A percentile compares a stretch with the other conserved stretches of the same genome.
Evolutionary conservation across 2,797 vertebrate species (phyloP).

Genomic region (Catamblyrhynchus diadema): DNA sequence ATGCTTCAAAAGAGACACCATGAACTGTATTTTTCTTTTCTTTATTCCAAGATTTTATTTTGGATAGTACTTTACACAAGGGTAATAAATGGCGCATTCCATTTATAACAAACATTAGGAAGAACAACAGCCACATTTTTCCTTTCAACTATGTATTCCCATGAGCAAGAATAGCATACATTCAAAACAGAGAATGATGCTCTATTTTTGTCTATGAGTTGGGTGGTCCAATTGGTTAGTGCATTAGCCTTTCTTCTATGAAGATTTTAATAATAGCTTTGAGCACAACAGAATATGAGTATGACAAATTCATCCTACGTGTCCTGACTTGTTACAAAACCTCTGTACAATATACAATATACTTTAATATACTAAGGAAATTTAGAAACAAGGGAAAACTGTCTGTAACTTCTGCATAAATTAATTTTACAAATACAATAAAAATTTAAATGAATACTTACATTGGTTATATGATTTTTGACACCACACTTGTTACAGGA

Average conservation of each 20-base stretch:
- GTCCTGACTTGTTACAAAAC: background rate
- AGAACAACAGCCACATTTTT: background rate
- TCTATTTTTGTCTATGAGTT: background rate
- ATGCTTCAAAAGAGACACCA: background rate
- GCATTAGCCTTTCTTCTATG: background rate
- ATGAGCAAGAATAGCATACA: background rate
- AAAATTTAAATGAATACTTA: background rate
- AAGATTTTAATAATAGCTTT: constrained; percentile 22
- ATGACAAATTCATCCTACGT: background rate
- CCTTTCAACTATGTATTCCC: background rate
- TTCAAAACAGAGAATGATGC: background rate
- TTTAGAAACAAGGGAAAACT: background rate
- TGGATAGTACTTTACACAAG: background rate
- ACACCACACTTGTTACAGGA: background rate
- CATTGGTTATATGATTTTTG: background rate
- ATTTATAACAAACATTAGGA: background rate
- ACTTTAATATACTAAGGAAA: background rate
- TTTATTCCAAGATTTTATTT: background rate
- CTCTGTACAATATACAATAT: background rate
- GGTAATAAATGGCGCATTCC: background rate
- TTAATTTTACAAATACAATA: background rate
- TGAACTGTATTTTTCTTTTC: background rate
- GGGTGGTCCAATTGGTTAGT: background rate
- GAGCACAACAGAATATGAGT: background rate
- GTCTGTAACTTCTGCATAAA: background rate